Percentiles rank a stretch among this genome's conserved stretches.
These are phyloP conservation scores for Corynorhinus townsendii DNA, from an alignment of 2,113 vertebrate species.

Conservation along the genomic window DNA sequence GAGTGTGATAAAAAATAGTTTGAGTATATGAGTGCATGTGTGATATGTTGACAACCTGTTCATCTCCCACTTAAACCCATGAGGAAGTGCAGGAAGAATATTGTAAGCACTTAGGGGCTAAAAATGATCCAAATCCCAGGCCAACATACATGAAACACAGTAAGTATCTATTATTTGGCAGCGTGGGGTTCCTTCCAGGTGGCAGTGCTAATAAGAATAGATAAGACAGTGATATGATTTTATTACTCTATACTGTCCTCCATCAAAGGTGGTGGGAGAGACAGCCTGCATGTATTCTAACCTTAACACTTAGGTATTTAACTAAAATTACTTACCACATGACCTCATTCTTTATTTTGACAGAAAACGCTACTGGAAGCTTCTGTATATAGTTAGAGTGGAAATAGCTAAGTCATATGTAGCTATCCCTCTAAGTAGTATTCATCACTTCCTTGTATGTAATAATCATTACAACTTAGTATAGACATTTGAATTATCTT, in stretches of 20 bases:
- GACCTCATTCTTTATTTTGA: background rate
- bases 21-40: background rate
- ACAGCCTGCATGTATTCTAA: background rate
- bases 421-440: background rate
- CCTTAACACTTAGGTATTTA: background rate
- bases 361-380: background rate
- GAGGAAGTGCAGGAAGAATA: background rate
- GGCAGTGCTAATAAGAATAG: background rate
- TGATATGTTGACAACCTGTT: background rate
- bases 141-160: background rate
- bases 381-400: background rate
- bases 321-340: background rate
- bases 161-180: background rate
- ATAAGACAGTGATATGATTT: background rate
- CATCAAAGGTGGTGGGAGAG: background rate
- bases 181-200: background rate
- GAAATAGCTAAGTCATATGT: background rate
- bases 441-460: background rate
- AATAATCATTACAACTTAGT: background rate
- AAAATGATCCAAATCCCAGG: background rate
- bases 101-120: background rate
- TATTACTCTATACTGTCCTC: background rate
- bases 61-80: background rate
- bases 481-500: background rate
- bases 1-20: background rate